Evolutionary conservation across 2,113 vertebrate genomes (phyloP), one percentile per base, ranked within the genome.

Genomic region (Siniperca knerii): DNA sequence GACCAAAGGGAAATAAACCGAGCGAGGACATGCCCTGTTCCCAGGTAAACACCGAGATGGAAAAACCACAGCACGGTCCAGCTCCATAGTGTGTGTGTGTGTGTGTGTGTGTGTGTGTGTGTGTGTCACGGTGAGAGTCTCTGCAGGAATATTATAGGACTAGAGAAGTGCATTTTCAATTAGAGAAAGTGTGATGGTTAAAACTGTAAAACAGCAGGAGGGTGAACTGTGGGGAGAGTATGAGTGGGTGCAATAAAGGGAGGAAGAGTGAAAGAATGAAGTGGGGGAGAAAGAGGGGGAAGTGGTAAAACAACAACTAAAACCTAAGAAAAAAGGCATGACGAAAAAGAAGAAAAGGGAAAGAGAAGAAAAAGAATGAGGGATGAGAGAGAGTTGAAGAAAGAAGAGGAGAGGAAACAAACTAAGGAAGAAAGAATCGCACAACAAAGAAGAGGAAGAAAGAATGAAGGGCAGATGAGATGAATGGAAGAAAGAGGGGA

Each of bases 31-130:
- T 60, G 68, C 35, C 73, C 71, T 20, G 81, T 62, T 91, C 83
- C 84, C 86, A 90, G 82, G 90, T 90, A 88, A 91, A 92, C 73
- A 87, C 68, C 11, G 23, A 46, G 64, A 66, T 77, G 83, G 83
- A 88, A 92, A 90, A 81, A 83, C 20, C 35, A 52, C 69, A 60
- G 44, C 42, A 2, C 12, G 46, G 66, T 44, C 23, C 10, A 50
- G 12, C 25, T 77, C 35, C 64, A 15, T 0, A 18, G 23, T 44
- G 57, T 64, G 52, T 64, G 69, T 60, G 52, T 68, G 76, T 62
- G 48, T 61, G 54, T 77, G 74, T 25, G 5, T 20, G 67, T 52
- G 46, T 50, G 67, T 50, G 67, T 69, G 66, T 33, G 44, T 10
- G 42, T 48, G 65, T 18, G 73, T 35, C 21, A 7, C 13, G 61